phyloP scores from a whole-genome alignment of 2,797 vertebrate genomes.

The Acrossocheilus wenchowensis region DNA sequence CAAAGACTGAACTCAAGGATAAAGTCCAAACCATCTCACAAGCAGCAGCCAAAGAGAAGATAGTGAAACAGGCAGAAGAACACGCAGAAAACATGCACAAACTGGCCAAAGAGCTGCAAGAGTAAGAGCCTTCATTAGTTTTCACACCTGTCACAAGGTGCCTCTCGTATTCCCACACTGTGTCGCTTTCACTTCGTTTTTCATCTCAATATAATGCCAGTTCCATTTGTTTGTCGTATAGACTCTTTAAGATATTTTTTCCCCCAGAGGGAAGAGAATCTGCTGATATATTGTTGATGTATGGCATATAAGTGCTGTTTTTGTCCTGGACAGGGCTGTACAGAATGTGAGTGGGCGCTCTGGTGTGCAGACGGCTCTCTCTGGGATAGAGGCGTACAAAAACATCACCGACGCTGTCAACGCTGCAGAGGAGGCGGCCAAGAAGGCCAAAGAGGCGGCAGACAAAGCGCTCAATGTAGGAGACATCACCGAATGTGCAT shows the following conservation, averaged over 20 bases:
- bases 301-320: constrained; percentile 1
- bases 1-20: constrained; percentile 84
- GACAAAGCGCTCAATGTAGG: constrained; percentile 86
- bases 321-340: constrained; percentile 78
- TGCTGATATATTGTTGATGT: not conserved
- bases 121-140: constrained; percentile 76
- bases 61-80: constrained; percentile 86
- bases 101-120: constrained; percentile 84
- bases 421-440: constrained; percentile 87
- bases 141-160: not conserved
- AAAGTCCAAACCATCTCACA: constrained; percentile 82
- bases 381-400: constrained; percentile 89
- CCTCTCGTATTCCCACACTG: not conserved
- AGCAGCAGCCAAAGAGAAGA: constrained; percentile 78
- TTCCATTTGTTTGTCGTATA: not conserved
- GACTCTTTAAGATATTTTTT: no score
- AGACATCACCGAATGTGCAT: not conserved
- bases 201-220: not conserved
- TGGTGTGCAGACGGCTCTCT: constrained; percentile 85
- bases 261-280: not conserved
- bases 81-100: constrained; percentile 82
- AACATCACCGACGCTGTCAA: constrained; percentile 90
- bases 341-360: constrained; percentile 80
- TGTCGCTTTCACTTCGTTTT: not conserved
- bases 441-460: constrained; percentile 84